Percentiles rank a stretch among this genome's conserved stretches.
phyloP scores from a whole-genome alignment of 2,797 vertebrate species.

The Dendrocincla tyrannina region DNA sequence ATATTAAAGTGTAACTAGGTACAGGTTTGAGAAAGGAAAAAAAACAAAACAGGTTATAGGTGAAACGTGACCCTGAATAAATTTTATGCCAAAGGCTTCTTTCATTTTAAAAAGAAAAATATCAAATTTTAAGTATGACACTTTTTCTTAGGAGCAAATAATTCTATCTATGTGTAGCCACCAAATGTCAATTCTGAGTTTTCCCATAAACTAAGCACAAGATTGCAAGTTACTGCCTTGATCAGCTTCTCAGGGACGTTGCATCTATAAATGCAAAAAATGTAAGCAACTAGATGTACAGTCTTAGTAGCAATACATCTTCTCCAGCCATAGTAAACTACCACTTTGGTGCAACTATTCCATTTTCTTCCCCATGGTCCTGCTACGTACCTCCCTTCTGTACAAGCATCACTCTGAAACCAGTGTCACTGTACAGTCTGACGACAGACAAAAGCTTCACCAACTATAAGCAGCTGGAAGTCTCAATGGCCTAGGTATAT shows the following conservation, averaged over 20 bases:
- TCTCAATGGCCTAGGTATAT: background rate
- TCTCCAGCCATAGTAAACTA: background rate
- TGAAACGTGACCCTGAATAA: background rate
- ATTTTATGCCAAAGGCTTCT: slow-evolving; percentile 20
- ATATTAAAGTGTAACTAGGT: slow-evolving; percentile 31
- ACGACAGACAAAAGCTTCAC: background rate
- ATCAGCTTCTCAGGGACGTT: background rate
- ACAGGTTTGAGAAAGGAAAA: background rate
- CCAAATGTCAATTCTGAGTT: background rate
- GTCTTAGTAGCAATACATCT: background rate
- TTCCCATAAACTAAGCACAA: background rate
- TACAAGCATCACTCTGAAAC: background rate
- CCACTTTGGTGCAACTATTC: background rate
- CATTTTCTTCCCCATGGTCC: background rate
- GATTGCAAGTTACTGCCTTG: background rate
- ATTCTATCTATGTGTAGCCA: background rate
- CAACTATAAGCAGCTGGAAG: background rate
- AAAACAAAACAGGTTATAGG: background rate
- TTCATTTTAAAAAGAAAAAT: slow-evolving; percentile 35
- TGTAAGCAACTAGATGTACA: background rate
- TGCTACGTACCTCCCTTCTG: background rate
- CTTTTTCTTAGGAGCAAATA: slow-evolving; percentile 1
- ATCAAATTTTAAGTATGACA: slow-evolving; percentile 6
- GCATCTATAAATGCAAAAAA: background rate
- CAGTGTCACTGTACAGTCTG: background rate